Conservation (phyloP, 2,888 invertebrate species). For the Liodrosophila aerea region DNA sequence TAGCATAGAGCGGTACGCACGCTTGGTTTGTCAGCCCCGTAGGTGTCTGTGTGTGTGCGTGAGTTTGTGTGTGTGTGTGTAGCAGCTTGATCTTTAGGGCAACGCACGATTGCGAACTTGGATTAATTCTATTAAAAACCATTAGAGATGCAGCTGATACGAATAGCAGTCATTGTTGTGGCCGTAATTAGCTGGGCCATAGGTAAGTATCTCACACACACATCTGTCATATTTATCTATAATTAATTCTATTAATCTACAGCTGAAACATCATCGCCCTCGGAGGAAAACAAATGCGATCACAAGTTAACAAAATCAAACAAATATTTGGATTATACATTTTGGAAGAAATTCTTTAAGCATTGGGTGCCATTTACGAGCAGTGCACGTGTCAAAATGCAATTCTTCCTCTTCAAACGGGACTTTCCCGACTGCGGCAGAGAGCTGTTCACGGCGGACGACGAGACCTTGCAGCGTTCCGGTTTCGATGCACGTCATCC, state of each 20-base stretch:
- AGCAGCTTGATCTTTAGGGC: constrained; percentile 14
- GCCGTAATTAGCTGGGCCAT: constrained; percentile 17
- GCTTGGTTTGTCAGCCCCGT: constrained; percentile 17
- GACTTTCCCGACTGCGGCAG: constrained; percentile 79
- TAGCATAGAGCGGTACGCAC: constrained; percentile 62
- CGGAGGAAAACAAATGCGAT: constrained; percentile 57
- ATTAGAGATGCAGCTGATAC: constrained; percentile 14
- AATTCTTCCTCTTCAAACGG: constrained; percentile 78
- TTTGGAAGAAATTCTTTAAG: constrained; percentile 77
- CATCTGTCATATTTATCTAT: neutral
- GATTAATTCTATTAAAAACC: constrained; percentile 11
- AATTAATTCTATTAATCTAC: constrained; percentile 7
- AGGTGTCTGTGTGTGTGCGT: neutral
- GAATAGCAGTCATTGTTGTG: neutral
- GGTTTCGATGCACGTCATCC: constrained; percentile 78
- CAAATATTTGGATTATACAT: constrained; percentile 71
- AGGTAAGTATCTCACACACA: constrained; percentile 11
- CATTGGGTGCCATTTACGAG: constrained; percentile 75
- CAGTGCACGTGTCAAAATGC: constrained; percentile 72
- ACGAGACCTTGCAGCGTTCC: constrained; percentile 68
- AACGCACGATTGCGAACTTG: constrained; percentile 34
- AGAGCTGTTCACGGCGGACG: constrained; percentile 70
- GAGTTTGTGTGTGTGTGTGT: neutral
- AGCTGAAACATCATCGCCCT: constrained; percentile 29
- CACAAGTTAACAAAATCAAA: constrained; percentile 65